A percentile compares a stretch with the other conserved stretches of the same genome.
phyloP scores from a whole-genome alignment of 2,797 vertebrate species.

The Galago senegalensis region DNA sequence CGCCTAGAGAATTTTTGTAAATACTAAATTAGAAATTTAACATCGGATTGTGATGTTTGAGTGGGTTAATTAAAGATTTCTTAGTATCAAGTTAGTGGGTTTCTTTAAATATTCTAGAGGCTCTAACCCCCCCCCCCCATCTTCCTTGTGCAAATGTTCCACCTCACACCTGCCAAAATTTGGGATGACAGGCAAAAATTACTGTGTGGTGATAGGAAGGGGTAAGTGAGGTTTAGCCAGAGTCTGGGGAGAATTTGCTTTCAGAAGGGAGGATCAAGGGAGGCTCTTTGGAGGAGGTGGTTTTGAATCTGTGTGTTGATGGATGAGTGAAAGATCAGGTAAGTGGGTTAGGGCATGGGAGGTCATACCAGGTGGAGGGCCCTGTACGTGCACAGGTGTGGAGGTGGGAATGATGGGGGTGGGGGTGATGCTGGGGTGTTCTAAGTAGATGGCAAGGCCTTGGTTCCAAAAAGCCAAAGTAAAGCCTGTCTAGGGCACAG shows the following conservation, averaged over 20 bases:
- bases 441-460: background rate
- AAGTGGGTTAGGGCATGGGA: background rate
- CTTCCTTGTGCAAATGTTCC: background rate
- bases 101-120: conserved; percentile 34
- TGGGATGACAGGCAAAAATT: conserved; percentile 29
- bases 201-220: background rate
- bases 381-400: accelerated
- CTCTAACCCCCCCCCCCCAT: background rate
- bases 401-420: background rate
- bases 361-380: background rate
- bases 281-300: conserved; percentile 9
- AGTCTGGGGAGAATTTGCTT: background rate
- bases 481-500: background rate
- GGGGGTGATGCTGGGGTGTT: background rate
- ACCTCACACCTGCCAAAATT: background rate
- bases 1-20: background rate
- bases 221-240: background rate
- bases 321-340: background rate
- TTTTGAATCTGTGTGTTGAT: background rate
- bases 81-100: background rate
- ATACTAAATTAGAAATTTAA: background rate
- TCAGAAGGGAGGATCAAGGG: background rate
- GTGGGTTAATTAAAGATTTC: conserved; percentile 3
- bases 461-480: background rate
- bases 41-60: background rate